Percentiles rank a stretch among this genome's conserved stretches.
These are phyloP conservation scores for Pomacea canaliculata DNA, from an alignment of 2,888 invertebrate genomes.

Conservation along the genomic window DNA sequence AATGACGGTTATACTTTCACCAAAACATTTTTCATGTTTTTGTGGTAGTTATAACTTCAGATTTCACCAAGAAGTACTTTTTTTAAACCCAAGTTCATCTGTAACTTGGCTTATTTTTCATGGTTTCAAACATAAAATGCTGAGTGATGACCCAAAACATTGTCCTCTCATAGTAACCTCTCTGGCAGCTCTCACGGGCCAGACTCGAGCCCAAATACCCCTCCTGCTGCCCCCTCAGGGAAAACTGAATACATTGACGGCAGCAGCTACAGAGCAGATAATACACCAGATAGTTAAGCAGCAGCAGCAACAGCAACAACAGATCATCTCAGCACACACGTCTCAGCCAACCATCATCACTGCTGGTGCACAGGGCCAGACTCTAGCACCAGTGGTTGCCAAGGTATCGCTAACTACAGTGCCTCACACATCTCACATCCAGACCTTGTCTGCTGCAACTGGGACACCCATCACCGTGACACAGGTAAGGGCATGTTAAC, in stretches of 20 bases:
- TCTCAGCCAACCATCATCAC: conserved; percentile 54
- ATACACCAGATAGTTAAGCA: conserved; percentile 73
- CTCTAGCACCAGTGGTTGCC: conserved; percentile 54
- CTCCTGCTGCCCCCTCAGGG: conserved; percentile 76
- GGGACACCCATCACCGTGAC: conserved; percentile 40
- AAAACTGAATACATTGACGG: conserved; percentile 46
- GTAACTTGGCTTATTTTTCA: neutral
- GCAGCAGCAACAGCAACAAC: conserved; percentile 66
- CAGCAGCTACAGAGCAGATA: conserved; percentile 47
- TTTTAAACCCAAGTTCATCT: neutral
- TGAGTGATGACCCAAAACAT: too few species aligned
- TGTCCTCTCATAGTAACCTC: too few species aligned
- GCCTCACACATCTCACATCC: conserved; percentile 49
- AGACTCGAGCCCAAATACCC: conserved; percentile 42
- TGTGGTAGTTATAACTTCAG: too few species aligned
- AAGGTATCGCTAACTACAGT: conserved; percentile 46
- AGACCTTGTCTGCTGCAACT: conserved; percentile 46
- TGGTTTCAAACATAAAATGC: neutral
- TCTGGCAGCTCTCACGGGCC: conserved; percentile 40
- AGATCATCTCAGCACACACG: conserved; percentile 46
- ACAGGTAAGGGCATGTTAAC: conserved; percentile 27
- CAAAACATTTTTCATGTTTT: too few species aligned
- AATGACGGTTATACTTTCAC: too few species aligned
- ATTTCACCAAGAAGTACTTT: too few species aligned
- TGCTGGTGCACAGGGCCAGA: conserved; percentile 60